Percentiles rank a stretch among this genome's conserved stretches.
Evolutionary conservation across 2,888 invertebrate species (phyloP).

Genomic region (Patella ulyssiponensis): DNA sequence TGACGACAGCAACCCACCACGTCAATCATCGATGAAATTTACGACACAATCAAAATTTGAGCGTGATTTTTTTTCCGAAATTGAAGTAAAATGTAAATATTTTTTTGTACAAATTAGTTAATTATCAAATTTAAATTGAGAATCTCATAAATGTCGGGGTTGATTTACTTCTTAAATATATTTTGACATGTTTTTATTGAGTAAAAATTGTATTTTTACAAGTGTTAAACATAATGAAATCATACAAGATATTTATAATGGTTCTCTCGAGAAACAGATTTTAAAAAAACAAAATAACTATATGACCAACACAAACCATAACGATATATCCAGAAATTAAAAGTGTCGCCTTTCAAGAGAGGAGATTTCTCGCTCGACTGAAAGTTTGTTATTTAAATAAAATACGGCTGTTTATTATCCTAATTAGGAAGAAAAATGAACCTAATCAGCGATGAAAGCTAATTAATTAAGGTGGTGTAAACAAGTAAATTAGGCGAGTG

Average conservation of each 20-base stretch:
- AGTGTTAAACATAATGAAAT: constrained; percentile 6
- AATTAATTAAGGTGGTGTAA: background rate
- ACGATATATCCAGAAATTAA: too few relatives aligned
- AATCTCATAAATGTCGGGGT: too few relatives aligned
- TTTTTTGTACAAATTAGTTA: too few relatives aligned
- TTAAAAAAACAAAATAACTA: background rate
- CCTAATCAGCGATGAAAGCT: background rate
- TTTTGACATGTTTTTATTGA: constrained; percentile 1
- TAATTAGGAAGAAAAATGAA: background rate
- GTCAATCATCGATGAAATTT: too few relatives aligned
- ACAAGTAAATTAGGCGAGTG: background rate
- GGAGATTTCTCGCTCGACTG: background rate
- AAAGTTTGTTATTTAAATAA: background rate
- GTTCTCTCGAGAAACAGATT: background rate
- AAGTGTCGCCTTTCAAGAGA: background rate
- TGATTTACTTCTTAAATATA: too few relatives aligned
- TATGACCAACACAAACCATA: too few relatives aligned
- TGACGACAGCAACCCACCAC: too few relatives aligned
- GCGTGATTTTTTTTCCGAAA: too few relatives aligned
- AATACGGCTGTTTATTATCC: background rate
- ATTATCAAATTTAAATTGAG: too few relatives aligned
- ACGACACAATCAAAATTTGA: too few relatives aligned
- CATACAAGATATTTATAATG: background rate
- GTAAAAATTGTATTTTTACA: constrained; percentile 1
- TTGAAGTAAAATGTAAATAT: too few relatives aligned